Percentiles rank a stretch among this genome's conserved stretches.
These are phyloP conservation scores for Lordiphosa mommai DNA, from an alignment of 1,140 invertebrate genomes.

Conservation along the genomic window DNA sequence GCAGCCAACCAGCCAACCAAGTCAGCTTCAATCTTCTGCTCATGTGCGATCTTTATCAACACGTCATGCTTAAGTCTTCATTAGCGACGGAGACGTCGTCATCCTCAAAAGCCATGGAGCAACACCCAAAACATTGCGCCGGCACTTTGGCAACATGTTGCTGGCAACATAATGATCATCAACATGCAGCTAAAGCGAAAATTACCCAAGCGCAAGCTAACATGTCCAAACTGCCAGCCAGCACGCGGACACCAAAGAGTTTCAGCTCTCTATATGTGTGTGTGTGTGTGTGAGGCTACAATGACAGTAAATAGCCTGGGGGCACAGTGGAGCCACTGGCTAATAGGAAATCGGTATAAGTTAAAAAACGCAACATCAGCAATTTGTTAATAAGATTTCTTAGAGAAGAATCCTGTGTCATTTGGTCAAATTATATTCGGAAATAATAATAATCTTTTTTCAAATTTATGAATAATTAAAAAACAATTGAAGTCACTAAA, in stretches of 20 bases:
- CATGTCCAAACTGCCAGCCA: constrained; percentile 36
- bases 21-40: constrained; percentile 5
- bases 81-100: constrained; percentile 51
- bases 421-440: no score
- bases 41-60: constrained; percentile 66
- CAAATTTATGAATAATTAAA: no score
- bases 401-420: no score
- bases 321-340: constrained; percentile 22
- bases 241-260: constrained; percentile 24
- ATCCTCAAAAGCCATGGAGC: not conserved
- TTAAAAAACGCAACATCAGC: no score
- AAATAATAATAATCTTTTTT: no score
- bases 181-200: constrained; percentile 47
- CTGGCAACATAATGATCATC: constrained; percentile 43
- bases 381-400: no score
- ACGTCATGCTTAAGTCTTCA: constrained; percentile 75
- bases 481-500: no score
- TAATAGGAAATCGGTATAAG: no score
- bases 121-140: constrained; percentile 16
- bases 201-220: constrained; percentile 35
- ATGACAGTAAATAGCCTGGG: constrained; percentile 24
- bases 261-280: not conserved
- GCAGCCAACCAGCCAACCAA: not conserved
- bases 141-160: constrained; percentile 28
- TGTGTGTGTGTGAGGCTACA: not conserved